phyloP scores from a whole-genome alignment of 2,888 invertebrate genomes.

The Tenthredo livida region DNA sequence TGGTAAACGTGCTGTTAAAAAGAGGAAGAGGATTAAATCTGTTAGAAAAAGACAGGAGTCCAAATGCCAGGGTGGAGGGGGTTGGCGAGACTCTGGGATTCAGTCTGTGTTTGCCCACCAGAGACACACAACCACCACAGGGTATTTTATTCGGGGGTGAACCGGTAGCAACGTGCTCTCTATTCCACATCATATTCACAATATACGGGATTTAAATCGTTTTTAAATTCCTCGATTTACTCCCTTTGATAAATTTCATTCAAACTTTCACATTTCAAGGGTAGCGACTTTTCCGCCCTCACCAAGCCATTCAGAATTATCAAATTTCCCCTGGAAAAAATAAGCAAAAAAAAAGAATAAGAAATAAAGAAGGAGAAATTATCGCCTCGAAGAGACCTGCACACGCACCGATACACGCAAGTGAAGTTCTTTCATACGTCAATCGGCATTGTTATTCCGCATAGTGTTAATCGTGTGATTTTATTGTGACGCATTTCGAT shows the following conservation, averaged over 20 bases:
- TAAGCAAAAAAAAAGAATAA: too few species aligned
- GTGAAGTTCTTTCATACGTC: background rate
- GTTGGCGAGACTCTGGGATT: conserved; percentile 65
- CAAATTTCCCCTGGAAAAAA: background rate
- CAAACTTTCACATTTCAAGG: background rate
- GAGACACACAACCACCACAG: conserved; percentile 68
- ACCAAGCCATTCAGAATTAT: background rate
- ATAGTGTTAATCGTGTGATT: conserved; percentile 18
- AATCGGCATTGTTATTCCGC: background rate
- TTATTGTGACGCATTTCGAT: conserved; percentile 31
- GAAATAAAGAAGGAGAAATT: background rate
- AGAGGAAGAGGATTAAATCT: conserved; percentile 58
- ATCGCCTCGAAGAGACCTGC: background rate
- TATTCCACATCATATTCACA: background rate
- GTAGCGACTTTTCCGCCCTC: background rate
- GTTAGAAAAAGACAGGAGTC: conserved; percentile 68
- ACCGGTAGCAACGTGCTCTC: background rate
- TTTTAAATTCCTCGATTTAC: background rate
- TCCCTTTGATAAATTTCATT: background rate
- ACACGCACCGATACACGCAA: background rate
- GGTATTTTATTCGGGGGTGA: conserved; percentile 43
- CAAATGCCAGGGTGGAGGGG: conserved; percentile 52
- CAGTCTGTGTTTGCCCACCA: conserved; percentile 77
- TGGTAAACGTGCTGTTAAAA: conserved; percentile 50
- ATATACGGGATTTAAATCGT: background rate